Percentiles rank a stretch among this genome's conserved stretches.
Evolutionary conservation across 2,888 invertebrate genomes (phyloP).

Genomic region (Megamerina dolium): DNA sequence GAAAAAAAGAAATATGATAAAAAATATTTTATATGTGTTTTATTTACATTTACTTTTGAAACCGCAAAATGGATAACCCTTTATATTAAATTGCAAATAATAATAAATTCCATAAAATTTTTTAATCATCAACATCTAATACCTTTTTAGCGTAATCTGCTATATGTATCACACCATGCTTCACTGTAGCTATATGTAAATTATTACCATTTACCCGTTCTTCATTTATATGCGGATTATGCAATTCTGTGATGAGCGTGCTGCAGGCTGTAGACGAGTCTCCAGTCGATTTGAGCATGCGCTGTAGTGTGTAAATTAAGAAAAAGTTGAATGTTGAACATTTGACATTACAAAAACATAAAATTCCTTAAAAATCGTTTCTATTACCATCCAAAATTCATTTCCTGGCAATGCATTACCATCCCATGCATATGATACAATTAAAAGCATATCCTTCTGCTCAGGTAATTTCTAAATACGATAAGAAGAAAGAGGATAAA

Average conservation of each 20-base stretch:
- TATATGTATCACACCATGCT: slow-evolving; percentile 41
- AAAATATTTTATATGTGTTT: too few relatives aligned
- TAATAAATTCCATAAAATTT: not conserved
- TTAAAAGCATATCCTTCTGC: slow-evolving; percentile 52
- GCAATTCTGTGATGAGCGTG: slow-evolving; percentile 55
- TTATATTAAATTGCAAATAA: not conserved
- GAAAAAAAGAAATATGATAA: not conserved
- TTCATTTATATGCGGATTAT: slow-evolving; percentile 54
- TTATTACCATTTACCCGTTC: slow-evolving; percentile 51
- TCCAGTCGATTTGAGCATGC: slow-evolving; percentile 48
- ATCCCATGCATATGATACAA: slow-evolving; percentile 68
- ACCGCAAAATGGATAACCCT: too few relatives aligned
- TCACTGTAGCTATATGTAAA: slow-evolving; percentile 51
- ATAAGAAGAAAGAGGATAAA: not conserved
- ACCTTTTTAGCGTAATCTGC: slow-evolving; percentile 33
- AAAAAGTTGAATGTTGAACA: not conserved
- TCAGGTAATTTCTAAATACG: slow-evolving; percentile 14
- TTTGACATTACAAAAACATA: not conserved
- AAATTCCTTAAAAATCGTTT: not conserved
- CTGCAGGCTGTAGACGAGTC: slow-evolving; percentile 58
- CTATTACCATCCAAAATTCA: slow-evolving; percentile 60
- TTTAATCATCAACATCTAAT: slow-evolving; percentile 1
- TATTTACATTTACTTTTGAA: too few relatives aligned
- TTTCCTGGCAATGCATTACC: slow-evolving; percentile 68
- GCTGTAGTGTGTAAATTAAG: slow-evolving; percentile 23